Percentiles rank a stretch among this genome's conserved stretches.
phyloP scores from a whole-genome alignment of 2,797 vertebrate genomes.

The Nannoperca obscura region DNA sequence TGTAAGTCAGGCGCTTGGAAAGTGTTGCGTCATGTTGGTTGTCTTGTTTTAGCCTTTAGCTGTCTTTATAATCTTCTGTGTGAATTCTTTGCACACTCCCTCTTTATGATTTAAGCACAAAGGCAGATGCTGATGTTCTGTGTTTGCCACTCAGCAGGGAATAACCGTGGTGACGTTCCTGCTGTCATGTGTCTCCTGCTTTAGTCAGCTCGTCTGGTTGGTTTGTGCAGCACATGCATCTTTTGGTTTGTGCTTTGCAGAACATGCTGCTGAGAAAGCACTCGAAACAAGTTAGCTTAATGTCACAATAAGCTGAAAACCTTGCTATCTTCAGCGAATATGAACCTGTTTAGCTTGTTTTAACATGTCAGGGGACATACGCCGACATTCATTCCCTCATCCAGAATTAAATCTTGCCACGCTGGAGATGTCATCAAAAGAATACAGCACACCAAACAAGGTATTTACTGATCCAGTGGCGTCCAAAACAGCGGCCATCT shows the following conservation, averaged over 20 bases:
- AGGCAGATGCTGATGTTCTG: slow-evolving; percentile 12
- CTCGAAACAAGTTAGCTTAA: too few relatives aligned
- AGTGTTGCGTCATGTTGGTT: background rate
- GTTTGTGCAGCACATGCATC: background rate
- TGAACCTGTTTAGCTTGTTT: background rate
- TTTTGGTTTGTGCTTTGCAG: background rate
- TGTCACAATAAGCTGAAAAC: background rate
- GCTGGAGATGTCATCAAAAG: slow-evolving; percentile 11
- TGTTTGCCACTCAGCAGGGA: slow-evolving; percentile 16
- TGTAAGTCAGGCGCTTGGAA: background rate
- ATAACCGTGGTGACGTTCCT: background rate
- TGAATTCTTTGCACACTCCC: background rate
- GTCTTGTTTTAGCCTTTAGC: background rate
- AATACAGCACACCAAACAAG: background rate
- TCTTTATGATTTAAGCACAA: slow-evolving; percentile 8
- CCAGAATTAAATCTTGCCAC: background rate
- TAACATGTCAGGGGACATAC: background rate
- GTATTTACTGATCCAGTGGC: slow-evolving; percentile 7
- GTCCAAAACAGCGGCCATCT: slow-evolving; percentile 28
- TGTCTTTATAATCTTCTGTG: background rate
- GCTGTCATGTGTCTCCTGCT: background rate
- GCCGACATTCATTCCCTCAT: background rate
- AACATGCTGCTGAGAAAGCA: background rate
- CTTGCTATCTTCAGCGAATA: background rate
- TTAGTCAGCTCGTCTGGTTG: background rate